Evolutionary conservation across 2,797 vertebrate genomes (phyloP), one percentile per base, ranked within the genome.

Genomic region (Clarias laeviceps): DNA sequence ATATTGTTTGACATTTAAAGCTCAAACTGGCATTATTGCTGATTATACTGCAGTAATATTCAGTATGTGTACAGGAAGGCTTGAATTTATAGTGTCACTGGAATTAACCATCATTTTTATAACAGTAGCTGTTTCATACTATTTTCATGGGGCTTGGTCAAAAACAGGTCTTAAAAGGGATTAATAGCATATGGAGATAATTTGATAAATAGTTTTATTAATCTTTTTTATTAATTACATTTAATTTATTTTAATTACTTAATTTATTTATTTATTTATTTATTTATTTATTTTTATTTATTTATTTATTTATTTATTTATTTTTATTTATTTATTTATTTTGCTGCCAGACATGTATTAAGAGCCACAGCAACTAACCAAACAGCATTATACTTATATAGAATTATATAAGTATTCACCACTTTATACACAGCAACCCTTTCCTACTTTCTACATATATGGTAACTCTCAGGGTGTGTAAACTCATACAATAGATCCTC

Each of bases 391-490:
- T 20, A 24, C 27, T n/a, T n/a, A n/a, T n/a, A n/a, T n/a, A n/a
- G n/a, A n/a, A n/a, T n/a, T n/a, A n/a, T n/a, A n/a, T n/a, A n/a
- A n/a, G n/a, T n/a, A n/a, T 17, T 80, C 18, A n/a, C 3, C 32
- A 18, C 18, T 62, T 6, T 40, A 22, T 64, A 37, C 11, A 70
- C 65, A 62, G 37, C 45, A 5, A 24, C 56, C 50, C 32, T 65
- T n/a, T 45, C 37, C 3, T 80, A 34, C 61, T 37, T 11, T 72
- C 50, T 69, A 15, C 45, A 34, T 79, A 8, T 45, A 34, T 18
- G 32, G 77, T 78, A 84, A 56, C 83, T 57, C 45, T 18, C 54
- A 29, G 65, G 65, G 65, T 34, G 59, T 84, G 68, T 85, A 34
- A 80, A 80, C 68, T 73, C 59, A 24, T 79, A 65, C 40, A 50